Conservation (phyloP, 2,888 invertebrate species). For the Stenolophus ochropezus region DNA sequence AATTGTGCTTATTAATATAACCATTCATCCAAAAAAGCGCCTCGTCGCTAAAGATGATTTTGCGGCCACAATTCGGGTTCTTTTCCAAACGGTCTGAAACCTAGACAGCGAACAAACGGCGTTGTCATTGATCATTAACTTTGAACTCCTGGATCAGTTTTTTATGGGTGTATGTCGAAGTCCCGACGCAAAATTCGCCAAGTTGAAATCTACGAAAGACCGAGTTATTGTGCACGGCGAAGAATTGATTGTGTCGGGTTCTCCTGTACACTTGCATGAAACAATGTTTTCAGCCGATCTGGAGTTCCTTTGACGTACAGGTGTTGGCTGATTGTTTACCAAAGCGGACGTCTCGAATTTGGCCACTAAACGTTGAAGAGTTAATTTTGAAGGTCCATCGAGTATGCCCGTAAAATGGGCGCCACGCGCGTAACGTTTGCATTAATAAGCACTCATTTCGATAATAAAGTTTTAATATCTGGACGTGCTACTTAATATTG, state of each 20-base stretch:
- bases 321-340: constrained; percentile 53
- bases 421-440: constrained; percentile 62
- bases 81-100: constrained; percentile 61
- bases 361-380: constrained; percentile 63
- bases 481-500: too few species aligned
- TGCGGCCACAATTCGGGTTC: constrained; percentile 61
- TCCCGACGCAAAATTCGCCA: constrained; percentile 63
- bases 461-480: constrained; percentile 61
- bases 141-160: constrained; percentile 60
- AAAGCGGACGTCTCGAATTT: constrained; percentile 51
- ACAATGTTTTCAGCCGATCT: constrained; percentile 54
- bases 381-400: constrained; percentile 61
- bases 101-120: constrained; percentile 62
- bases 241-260: too few species aligned
- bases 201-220: constrained; percentile 66
- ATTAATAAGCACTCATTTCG: constrained; percentile 62
- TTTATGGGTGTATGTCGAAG: constrained; percentile 63
- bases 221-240: constrained; percentile 61
- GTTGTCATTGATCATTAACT: constrained; percentile 61
- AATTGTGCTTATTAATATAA: too few species aligned
- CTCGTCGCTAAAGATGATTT: constrained; percentile 62
- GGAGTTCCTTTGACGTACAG: constrained; percentile 57
- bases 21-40: too few species aligned
- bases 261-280: constrained; percentile 60
- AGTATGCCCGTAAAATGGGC: constrained; percentile 62